A percentile compares a stretch with the other conserved stretches of the same genome.
phyloP scores from a whole-genome alignment of 2,113 vertebrate genomes.

The Isichthys henryi region DNA sequence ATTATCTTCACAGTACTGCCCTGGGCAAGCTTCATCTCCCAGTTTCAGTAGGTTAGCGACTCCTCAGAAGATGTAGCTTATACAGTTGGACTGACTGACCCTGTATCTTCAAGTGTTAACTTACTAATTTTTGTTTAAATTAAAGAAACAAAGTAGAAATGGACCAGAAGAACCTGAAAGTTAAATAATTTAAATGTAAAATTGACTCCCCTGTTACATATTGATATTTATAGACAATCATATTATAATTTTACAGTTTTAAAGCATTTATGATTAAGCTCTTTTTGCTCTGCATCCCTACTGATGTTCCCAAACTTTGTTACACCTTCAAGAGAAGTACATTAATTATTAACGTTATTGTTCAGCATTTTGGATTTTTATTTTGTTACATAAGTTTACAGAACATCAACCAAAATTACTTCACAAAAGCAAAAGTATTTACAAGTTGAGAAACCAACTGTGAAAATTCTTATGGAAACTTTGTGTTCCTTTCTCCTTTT shows the following conservation, averaged over 20 bases:
- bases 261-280: neutral
- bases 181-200: neutral
- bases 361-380: conserved; percentile 29
- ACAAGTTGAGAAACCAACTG: conserved; percentile 75
- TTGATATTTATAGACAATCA: neutral
- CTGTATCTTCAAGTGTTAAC: neutral
- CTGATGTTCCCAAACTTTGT: neutral
- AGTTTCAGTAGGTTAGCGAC: neutral
- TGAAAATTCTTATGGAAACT: conserved; percentile 59
- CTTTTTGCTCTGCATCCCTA: neutral
- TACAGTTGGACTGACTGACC: neutral
- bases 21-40: neutral
- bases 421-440: conserved; percentile 80
- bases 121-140: neutral
- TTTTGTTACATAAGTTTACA: conserved; percentile 62
- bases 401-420: conserved; percentile 66
- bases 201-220: neutral
- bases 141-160: neutral
- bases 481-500: conserved; percentile 63
- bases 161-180: neutral
- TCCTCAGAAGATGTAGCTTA: neutral
- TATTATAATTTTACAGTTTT: neutral
- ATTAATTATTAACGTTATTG: neutral
- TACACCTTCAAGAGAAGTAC: neutral
- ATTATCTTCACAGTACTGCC: neutral